phyloP scores from a whole-genome alignment of 2,888 invertebrate species.

The Cheilosia variabilis region DNA sequence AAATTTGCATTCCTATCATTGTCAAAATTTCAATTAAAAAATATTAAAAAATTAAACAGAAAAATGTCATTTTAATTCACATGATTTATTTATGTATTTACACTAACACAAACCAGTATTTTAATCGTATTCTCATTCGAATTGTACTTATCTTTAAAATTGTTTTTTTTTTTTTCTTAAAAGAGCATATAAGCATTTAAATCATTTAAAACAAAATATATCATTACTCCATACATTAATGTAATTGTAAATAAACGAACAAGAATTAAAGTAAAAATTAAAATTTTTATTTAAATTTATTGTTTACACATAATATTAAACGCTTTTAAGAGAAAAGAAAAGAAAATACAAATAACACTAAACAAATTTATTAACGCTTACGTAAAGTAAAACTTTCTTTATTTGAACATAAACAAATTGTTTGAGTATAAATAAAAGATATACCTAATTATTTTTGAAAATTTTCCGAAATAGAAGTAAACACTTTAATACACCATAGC shows the following conservation, averaged over 20 bases:
- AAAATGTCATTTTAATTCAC: conserved; percentile 75
- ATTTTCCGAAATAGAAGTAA: conserved; percentile 64
- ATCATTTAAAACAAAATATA: conserved; percentile 37
- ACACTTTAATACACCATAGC: conserved; percentile 61
- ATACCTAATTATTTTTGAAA: conserved; percentile 42
- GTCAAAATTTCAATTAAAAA: conserved; percentile 74
- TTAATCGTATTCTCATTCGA: conserved; percentile 75
- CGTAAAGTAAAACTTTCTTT: conserved; percentile 56
- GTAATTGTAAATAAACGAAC: conserved; percentile 69
- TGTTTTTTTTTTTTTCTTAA: conserved; percentile 42
- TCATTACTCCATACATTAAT: conserved; percentile 55
- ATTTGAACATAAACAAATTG: conserved; percentile 50
- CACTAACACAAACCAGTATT: conserved; percentile 51
- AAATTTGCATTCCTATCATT: conserved; percentile 77
- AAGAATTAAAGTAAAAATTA: conserved; percentile 54
- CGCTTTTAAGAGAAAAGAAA: conserved; percentile 35
- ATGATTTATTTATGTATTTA: conserved; percentile 75
- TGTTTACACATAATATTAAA: conserved; percentile 42
- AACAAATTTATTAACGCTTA: conserved; percentile 63
- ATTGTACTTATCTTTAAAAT: conserved; percentile 49
- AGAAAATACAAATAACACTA: conserved; percentile 39
- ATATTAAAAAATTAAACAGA: conserved; percentile 62
- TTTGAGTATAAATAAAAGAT: conserved; percentile 62
- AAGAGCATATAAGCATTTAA: conserved; percentile 38
- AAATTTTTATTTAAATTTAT: conserved; percentile 31